Conservation (phyloP, 2,113 vertebrate genomes). For the Aepyceros melampus region DNA sequence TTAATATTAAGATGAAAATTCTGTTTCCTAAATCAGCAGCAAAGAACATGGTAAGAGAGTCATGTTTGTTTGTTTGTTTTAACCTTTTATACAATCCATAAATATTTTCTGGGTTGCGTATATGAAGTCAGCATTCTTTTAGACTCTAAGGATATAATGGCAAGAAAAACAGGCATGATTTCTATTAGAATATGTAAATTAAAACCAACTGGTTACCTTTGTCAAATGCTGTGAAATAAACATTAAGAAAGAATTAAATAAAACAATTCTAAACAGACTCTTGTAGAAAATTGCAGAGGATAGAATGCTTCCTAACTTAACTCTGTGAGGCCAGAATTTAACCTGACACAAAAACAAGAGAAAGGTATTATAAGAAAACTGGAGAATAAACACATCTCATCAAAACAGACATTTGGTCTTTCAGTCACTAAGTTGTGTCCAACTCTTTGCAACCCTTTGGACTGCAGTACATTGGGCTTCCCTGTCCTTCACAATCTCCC, state of each 20-base stretch:
- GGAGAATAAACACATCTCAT: not conserved
- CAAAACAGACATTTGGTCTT: not conserved
- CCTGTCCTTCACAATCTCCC: not conserved
- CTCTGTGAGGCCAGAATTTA: not conserved
- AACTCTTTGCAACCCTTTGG: not conserved
- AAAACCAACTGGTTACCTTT: not conserved
- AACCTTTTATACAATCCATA: not conserved
- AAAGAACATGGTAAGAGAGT: not conserved
- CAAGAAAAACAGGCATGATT: not conserved
- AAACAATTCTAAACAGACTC: not conserved
- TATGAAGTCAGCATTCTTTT: not conserved
- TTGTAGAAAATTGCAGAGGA: not conserved
- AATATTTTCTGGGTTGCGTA: not conserved
- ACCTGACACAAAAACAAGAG: not conserved
- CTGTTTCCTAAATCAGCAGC: not conserved
- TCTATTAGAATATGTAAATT: not conserved
- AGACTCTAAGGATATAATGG: not conserved
- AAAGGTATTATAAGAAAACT: not conserved
- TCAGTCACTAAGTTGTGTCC: not conserved
- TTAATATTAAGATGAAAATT: not conserved
- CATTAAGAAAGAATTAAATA: not conserved
- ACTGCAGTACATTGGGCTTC: accelerated
- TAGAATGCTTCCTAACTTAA: not conserved
- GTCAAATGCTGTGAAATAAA: not conserved
- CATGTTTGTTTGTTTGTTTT: not conserved